Evolutionary conservation across 2,113 vertebrate genomes (phyloP), one percentile per base, ranked within the genome.

Genomic region (Amblyopsis rosae): DNA sequence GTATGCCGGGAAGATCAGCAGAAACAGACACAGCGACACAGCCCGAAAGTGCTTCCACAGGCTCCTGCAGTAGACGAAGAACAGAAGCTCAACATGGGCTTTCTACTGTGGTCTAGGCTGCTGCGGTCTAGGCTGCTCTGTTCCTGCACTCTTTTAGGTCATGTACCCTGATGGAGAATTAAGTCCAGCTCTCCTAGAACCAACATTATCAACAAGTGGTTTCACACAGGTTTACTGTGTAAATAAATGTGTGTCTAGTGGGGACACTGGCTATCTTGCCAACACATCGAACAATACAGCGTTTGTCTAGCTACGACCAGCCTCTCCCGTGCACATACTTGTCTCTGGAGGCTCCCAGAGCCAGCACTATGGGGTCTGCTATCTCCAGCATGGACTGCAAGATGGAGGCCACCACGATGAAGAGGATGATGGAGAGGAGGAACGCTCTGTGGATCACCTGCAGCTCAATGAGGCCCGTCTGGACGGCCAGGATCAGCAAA

Each of bases 321-420:
- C 26, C 26, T 26, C 26, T 26, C 26, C 26, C 26, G 26, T 26
- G 12, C 3, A 46, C 93, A 90, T 90, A 99, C 95, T 98, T 99
- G 93, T 98, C 97, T 91, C 98, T 93, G 69, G 98, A 99, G 33
- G 98, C 98, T 79, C 97, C 98, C 76, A 99, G 67, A 0, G 98
- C 97, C 89, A 99, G 86, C 64, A 99, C 96, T 75, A 99, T 98
- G 64, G 97, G 98, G 85, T 99, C 97, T n/a, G 98, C 97, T 6
- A 99, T 99, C 91, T 99, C 97, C 86, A 99, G 85, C 98, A 99
- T 99, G 48, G 97, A 99, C 91, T 99, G 98, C 10, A 99, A 93
- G 69, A 98, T 98, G 73, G 98, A 99, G 17, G 97, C 97, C 32
- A 99, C 97, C 19, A 99, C 96, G 56, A 99, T 99, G 89, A 98